Evolutionary conservation across 2,888 invertebrate species (phyloP).

Genomic region (Stramonita haemastoma): DNA sequence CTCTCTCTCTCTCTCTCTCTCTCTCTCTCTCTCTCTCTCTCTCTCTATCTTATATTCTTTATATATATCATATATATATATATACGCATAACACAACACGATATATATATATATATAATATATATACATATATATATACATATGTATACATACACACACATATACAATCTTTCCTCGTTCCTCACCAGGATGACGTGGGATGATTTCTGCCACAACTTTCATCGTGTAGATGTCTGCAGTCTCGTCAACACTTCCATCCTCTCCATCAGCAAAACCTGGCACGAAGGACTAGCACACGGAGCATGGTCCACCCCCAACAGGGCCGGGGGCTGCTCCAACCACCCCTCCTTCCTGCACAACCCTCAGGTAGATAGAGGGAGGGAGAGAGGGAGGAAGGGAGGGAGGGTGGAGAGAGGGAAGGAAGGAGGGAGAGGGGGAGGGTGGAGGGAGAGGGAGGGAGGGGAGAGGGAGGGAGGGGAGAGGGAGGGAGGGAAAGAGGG

Average conservation of each 20-base stretch:
- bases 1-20: neutral
- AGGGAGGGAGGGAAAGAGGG: neutral
- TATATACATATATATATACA: too few species aligned
- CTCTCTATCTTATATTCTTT: too few species aligned
- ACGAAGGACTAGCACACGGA: slow-evolving; percentile 78
- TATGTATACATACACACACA: too few species aligned
- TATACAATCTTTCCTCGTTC: too few species aligned
- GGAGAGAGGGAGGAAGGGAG: neutral
- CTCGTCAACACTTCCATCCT: slow-evolving; percentile 81
- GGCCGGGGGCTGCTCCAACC: slow-evolving; percentile 81
- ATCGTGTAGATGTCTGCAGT: slow-evolving; percentile 80
- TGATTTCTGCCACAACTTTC: slow-evolving; percentile 81
- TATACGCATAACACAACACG: too few species aligned
- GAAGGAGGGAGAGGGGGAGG: neutral
- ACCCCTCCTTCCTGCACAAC: slow-evolving; percentile 81
- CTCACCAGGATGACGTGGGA: slow-evolving; percentile 82
- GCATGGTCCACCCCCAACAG: slow-evolving; percentile 79
- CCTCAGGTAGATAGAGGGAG: slow-evolving; percentile 77
- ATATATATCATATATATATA: too few species aligned
- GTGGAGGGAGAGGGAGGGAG: neutral
- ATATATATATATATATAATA: too few species aligned
- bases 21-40: too few species aligned
- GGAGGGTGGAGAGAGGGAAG: neutral
- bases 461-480: neutral
- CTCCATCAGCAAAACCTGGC: slow-evolving; percentile 79